Conservation (phyloP, 2,797 vertebrate genomes). For the Pipistrellus pygmaeus region DNA sequence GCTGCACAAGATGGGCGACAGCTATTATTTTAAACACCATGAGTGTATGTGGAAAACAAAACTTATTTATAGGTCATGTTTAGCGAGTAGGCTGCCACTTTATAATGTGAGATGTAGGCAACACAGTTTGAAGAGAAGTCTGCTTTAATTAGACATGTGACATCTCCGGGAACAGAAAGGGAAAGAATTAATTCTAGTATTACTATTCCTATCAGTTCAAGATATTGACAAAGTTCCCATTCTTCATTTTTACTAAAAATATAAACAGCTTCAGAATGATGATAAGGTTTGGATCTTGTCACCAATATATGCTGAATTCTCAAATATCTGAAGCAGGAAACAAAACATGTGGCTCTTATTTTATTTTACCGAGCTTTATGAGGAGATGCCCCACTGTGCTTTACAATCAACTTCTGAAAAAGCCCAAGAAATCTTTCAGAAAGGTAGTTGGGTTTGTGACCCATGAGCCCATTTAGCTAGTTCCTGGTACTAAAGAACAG, state of each 20-base stretch:
- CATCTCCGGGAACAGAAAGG: constrained; percentile 45
- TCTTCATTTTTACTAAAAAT: constrained; percentile 60
- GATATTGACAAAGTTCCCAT: constrained; percentile 24
- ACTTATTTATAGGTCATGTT: constrained; percentile 43
- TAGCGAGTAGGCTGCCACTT: background rate
- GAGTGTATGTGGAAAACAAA: background rate
- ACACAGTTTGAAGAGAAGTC: constrained; percentile 37
- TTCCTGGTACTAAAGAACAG: constrained; percentile 43
- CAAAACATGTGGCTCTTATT: constrained; percentile 52
- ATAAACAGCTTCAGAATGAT: constrained; percentile 20
- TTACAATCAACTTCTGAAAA: constrained; percentile 58
- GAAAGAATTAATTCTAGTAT: constrained; percentile 50
- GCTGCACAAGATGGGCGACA: too few species aligned
- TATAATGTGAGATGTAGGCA: constrained; percentile 1
- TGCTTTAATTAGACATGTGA: constrained; percentile 40
- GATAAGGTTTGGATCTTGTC: constrained; percentile 34
- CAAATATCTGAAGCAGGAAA: constrained; percentile 40
- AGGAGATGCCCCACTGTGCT: background rate
- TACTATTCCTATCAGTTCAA: constrained; percentile 22
- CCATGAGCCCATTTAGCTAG: constrained; percentile 19
- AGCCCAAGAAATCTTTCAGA: constrained; percentile 5
- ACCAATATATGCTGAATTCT: constrained; percentile 54
- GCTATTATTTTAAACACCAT: constrained; percentile 43
- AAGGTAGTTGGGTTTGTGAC: constrained; percentile 48
- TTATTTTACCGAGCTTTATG: constrained; percentile 20